phyloP scores from a whole-genome alignment of 2,113 vertebrate genomes.

The Regulus satrapa region DNA sequence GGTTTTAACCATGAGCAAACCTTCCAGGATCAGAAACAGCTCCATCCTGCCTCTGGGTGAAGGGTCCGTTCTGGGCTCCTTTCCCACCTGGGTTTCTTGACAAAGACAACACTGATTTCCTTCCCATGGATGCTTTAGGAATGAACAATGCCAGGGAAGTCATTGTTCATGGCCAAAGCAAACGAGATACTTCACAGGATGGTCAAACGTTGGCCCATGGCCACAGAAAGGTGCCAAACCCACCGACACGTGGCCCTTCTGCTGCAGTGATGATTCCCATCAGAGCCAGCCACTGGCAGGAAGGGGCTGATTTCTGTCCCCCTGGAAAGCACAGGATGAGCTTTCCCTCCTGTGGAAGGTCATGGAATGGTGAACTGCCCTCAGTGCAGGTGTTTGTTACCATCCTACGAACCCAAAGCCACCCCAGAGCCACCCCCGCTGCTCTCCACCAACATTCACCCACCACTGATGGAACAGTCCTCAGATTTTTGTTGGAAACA shows the following conservation, averaged over 20 bases:
- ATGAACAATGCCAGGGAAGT: neutral
- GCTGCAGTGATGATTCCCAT: neutral
- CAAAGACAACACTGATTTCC: neutral
- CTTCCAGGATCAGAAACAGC: neutral
- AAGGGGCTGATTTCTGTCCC: neutral
- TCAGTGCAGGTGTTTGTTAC: neutral
- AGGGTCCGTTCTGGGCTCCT: neutral
- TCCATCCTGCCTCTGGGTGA: neutral
- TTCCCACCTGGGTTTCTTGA: neutral
- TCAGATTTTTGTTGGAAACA: neutral
- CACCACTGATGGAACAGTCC: neutral
- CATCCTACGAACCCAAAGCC: neutral
- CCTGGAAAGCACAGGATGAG: neutral
- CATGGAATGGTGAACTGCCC: neutral
- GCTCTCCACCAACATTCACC: neutral
- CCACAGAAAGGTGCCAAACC: neutral
- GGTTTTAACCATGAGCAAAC: neutral
- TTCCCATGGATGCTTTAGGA: neutral
- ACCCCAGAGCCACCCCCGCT: neutral
- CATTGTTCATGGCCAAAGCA: neutral
- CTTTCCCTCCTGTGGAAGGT: neutral
- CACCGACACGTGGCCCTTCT: rapidly evolving
- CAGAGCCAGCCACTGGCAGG: neutral
- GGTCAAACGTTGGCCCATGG: rapidly evolving
- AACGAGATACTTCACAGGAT: neutral